A percentile compares a stretch with the other conserved stretches of the same genome.
These are phyloP conservation scores for Eristalis intricaria DNA, from an alignment of 2,888 invertebrate species.

Conservation along the genomic window DNA sequence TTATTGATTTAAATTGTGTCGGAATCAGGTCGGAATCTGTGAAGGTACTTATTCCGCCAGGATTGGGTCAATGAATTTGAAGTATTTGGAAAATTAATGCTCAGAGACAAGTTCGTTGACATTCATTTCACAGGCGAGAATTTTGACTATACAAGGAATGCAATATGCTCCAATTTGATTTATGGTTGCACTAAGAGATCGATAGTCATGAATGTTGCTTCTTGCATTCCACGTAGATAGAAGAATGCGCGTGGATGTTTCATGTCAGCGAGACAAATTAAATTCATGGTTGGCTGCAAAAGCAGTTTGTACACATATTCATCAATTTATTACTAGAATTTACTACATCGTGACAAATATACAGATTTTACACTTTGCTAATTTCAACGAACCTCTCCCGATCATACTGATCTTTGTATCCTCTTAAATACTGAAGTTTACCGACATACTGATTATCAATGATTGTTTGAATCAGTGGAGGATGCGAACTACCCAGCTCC, in stretches of 20 bases:
- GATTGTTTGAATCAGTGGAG: slow-evolving; percentile 81
- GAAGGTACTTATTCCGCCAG: not conserved
- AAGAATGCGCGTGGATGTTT: no score
- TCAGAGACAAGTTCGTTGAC: not conserved
- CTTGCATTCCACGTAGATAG: not conserved
- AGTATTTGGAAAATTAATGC: not conserved
- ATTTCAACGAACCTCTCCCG: slow-evolving; percentile 84
- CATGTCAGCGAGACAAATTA: no score
- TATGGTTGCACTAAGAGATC: not conserved
- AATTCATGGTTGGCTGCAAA: not conserved
- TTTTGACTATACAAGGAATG: not conserved
- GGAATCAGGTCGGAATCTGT: not conserved
- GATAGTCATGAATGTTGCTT: not conserved
- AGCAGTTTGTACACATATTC: not conserved
- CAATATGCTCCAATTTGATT: not conserved
- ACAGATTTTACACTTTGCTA: slow-evolving; percentile 77
- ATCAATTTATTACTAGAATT: slow-evolving; percentile 22
- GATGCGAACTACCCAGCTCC: slow-evolving; percentile 84
- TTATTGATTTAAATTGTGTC: not conserved
- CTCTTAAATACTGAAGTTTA: slow-evolving; percentile 80
- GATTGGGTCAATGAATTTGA: not conserved
- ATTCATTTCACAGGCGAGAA: not conserved
- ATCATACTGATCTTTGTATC: slow-evolving; percentile 83
- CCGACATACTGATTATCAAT: slow-evolving; percentile 80
- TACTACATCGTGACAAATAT: not conserved